Evolutionary conservation across 2,888 invertebrate species (phyloP).

Genomic region (Trichopoda pennipes): DNA sequence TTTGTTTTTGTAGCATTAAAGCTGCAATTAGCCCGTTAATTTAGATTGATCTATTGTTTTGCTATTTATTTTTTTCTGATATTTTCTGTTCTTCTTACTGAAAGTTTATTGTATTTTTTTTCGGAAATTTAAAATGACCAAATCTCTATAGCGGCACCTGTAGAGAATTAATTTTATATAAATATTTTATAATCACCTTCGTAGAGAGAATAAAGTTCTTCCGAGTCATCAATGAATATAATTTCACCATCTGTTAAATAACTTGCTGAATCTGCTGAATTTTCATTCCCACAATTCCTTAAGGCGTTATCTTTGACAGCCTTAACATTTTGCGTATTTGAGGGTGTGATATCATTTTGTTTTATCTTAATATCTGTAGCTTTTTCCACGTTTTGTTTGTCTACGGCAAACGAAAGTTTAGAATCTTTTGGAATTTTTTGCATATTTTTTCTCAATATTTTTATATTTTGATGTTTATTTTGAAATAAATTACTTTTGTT

Average conservation of each 20-base stretch:
- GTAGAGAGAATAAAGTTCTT: neutral
- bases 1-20: no score
- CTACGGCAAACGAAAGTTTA: neutral
- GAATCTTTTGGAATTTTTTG: neutral
- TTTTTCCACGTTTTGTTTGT: neutral
- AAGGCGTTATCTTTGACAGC: neutral
- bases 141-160: no score
- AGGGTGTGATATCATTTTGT: neutral
- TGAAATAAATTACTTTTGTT: neutral
- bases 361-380: neutral
- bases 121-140: no score
- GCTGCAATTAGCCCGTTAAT: no score
- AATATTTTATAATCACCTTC: constrained; percentile 10
- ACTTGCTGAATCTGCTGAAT: neutral
- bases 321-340: neutral
- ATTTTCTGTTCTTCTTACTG: no score
- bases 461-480: neutral
- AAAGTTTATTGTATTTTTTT: no score
- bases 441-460: neutral
- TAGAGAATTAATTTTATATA: no score
- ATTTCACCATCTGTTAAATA: constrained; percentile 4
- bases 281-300: constrained; percentile 4
- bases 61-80: no score
- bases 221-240: neutral
- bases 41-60: no score